Evolutionary conservation across 2,888 invertebrate genomes (phyloP), one percentile per base, ranked within the genome.

Genomic region (Stenoptilia bipunctidactyla): DNA sequence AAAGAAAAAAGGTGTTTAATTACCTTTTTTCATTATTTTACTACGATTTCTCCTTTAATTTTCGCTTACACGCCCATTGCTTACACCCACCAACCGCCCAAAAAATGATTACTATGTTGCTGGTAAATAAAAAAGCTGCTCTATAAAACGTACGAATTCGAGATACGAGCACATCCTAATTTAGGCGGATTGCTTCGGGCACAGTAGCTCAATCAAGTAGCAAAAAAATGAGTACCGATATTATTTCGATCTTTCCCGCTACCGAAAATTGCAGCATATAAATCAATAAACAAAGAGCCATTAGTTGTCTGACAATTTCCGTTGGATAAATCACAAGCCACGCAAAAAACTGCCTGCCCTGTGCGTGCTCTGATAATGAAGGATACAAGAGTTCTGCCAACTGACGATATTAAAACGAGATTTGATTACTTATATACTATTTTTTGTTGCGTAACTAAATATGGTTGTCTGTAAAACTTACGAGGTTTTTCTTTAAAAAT

Each of bases 251-350:
- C 68, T 68, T 52, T 58, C 66, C 54, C 59, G 80, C 82, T 82
- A 77, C 80, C 74, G 77, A 79, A 77, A 77, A 79, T 79, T 76
- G 70, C 69, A 58, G 65, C 61, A 62, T 67, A 80, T 79, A 77
- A 80, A 80, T 82, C 80, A 79, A 80, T 80, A 77, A 75, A 80
- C 80, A 80, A 79, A 79, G 77, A 79, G 52, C 72, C 79, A 79
- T 80, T 77, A 76, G 75, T 69, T 77, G 77, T 74, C 80, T 69
- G 68, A 75, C 80, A 74, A 74, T 80, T 77, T 82, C 79, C 79
- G 76, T 64, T 72, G 77, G 74, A 75, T 80, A 79, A 80, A 80
- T 80, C 80, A 80, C 80, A 66, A 50, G 33, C 45, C 45, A 47
- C 47, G 55, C 56, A 70, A 75, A 75, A 79, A 79, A 69, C 61